Percentiles rank a stretch among this genome's conserved stretches.
phyloP scores from a whole-genome alignment of 2,797 vertebrate genomes.

The Coilia nasus region DNA sequence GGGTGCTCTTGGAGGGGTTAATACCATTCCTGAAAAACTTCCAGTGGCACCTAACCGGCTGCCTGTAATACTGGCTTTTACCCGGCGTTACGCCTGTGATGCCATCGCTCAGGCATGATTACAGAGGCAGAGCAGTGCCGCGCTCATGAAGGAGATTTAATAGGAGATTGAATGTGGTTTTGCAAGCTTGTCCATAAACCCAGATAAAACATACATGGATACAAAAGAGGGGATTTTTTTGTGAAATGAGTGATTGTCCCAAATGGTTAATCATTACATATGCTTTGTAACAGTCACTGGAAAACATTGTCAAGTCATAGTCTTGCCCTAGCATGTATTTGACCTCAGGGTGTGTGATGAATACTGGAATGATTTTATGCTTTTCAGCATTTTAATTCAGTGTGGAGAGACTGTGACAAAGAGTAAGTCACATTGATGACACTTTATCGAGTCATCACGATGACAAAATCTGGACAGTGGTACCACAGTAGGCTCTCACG shows the following conservation, averaged over 20 bases:
- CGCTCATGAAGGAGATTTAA: neutral
- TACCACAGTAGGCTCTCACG: neutral
- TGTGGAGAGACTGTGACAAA: neutral
- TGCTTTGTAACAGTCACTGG: neutral
- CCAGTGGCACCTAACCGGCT: neutral
- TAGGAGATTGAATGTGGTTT: slow-evolving; percentile 15
- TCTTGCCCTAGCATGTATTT: neutral
- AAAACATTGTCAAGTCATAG: neutral
- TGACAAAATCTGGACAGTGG: neutral
- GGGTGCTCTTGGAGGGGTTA: neutral
- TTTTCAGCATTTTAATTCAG: no score
- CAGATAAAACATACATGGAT: neutral
- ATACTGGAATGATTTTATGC: neutral
- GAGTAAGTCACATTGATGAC: neutral
- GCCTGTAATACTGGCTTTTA: neutral
- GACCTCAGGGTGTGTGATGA: neutral
- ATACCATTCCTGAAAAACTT: neutral
- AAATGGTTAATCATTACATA: neutral
- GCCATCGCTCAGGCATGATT: neutral
- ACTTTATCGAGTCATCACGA: neutral
- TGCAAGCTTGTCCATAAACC: neutral
- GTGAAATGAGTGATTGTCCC: neutral
- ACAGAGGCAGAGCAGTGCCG: neutral
- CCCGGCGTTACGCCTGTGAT: neutral
- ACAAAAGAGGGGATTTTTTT: neutral